A percentile compares a stretch with the other conserved stretches of the same genome.
Conservation (phyloP, 2,113 vertebrate species). For the Rhea americana region DNA sequence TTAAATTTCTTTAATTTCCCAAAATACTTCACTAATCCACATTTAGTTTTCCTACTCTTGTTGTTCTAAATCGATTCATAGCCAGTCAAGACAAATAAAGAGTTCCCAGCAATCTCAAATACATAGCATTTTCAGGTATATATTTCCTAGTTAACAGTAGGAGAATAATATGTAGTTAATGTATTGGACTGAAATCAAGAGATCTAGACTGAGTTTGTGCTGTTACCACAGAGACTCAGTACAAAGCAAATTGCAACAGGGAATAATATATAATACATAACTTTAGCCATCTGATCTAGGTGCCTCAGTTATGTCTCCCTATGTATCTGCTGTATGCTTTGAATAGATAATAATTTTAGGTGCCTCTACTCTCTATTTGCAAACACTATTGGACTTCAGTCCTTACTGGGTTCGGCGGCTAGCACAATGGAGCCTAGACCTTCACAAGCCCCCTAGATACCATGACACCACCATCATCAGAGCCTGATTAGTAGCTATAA, state of each 20-base stretch:
- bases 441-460: rapidly evolving
- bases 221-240: not conserved
- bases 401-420: not conserved
- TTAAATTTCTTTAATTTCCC: not conserved
- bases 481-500: not conserved
- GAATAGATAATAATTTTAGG: not conserved
- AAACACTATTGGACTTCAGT: not conserved
- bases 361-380: not conserved
- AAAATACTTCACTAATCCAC: not conserved
- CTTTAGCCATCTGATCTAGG: not conserved
- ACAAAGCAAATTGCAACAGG: not conserved
- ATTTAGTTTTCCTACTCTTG: not conserved
- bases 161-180: not conserved
- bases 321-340: not conserved
- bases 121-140: not conserved
- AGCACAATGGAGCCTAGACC: not conserved
- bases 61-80: slow-evolving; percentile 2
- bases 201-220: not conserved
- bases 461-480: not conserved
- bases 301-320: not conserved
- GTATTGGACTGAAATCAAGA: not conserved
- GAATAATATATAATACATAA: not conserved
- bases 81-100: not conserved
- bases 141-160: not conserved
- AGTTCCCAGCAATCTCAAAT: slow-evolving; percentile 8